Conservation (phyloP, 2,888 invertebrate genomes). For the Falcaria lacertinaria region DNA sequence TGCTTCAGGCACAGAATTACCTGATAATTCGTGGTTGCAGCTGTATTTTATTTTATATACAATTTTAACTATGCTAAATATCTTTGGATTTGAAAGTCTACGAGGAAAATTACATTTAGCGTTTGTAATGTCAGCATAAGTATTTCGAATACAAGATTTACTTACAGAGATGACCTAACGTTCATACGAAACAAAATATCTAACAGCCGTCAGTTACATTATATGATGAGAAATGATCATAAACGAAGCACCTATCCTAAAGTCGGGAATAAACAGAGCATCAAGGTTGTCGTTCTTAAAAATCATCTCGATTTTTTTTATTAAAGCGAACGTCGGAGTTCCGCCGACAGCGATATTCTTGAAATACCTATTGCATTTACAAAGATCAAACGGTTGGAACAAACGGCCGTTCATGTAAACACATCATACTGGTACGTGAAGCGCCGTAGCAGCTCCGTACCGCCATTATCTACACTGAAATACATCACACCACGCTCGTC, state of each 20-base stretch:
- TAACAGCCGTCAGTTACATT: constrained; percentile 60
- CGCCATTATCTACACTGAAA: constrained; percentile 41
- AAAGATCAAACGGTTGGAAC: constrained; percentile 75
- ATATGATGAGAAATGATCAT: constrained; percentile 58
- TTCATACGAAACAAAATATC: constrained; percentile 42
- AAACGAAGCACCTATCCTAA: constrained; percentile 55
- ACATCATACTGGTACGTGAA: constrained; percentile 49
- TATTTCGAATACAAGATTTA: constrained; percentile 1
- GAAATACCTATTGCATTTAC: constrained; percentile 78
- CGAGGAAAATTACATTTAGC: too few species aligned
- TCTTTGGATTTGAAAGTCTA: too few species aligned
- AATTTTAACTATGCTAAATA: too few species aligned
- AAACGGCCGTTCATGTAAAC: constrained; percentile 74
- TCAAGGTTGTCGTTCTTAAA: constrained; percentile 75
- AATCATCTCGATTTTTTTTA: constrained; percentile 68
- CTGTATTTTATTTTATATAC: too few species aligned
- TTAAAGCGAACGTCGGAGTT: constrained; percentile 58
- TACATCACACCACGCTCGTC: constrained; percentile 35
- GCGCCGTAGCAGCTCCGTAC: constrained; percentile 8
- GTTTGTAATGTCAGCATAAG: neutral
- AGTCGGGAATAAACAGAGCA: constrained; percentile 59
- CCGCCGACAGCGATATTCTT: constrained; percentile 66
- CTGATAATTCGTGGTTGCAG: too few species aligned
- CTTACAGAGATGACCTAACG: constrained; percentile 18
- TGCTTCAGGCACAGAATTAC: too few species aligned